phyloP scores from a whole-genome alignment of 2,113 vertebrate species.

The Petroica traversi region DNA sequence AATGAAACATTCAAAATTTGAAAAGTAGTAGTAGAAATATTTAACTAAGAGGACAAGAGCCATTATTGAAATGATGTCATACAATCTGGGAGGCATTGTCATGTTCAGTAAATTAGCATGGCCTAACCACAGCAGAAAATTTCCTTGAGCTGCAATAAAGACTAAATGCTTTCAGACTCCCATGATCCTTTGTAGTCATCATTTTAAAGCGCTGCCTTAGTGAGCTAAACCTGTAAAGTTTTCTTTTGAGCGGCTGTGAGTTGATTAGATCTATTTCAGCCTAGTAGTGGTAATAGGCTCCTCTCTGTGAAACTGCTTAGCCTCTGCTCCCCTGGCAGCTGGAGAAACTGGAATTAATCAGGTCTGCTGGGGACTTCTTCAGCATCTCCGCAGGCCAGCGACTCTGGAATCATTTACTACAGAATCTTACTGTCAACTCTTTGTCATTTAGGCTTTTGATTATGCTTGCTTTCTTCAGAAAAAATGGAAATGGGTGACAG shows the following conservation, averaged over 20 bases:
- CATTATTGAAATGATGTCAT: slow-evolving; percentile 73
- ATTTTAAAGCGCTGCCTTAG: slow-evolving; percentile 91
- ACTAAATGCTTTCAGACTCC: slow-evolving; percentile 93
- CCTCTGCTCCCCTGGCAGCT: slow-evolving; percentile 92
- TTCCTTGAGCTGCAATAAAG: slow-evolving; percentile 86
- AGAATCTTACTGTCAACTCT: slow-evolving; percentile 99
- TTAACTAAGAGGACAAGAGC: slow-evolving; percentile 42
- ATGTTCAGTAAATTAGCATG: slow-evolving; percentile 82
- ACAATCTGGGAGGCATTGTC: slow-evolving; percentile 76
- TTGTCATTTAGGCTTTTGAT: slow-evolving; percentile 99
- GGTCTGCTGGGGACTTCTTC: slow-evolving; percentile 98
- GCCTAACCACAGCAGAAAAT: slow-evolving; percentile 79
- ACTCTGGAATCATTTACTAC: slow-evolving; percentile 99
- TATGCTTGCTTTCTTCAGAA: slow-evolving; percentile 81
- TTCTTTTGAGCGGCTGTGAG: slow-evolving; percentile 87
- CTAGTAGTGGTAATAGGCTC: slow-evolving; percentile 95
- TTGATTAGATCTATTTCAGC: slow-evolving; percentile 99
- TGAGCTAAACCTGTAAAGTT: slow-evolving; percentile 92
- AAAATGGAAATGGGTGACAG: slow-evolving; percentile 89
- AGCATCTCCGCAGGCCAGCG: slow-evolving; percentile 92
- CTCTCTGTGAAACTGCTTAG: slow-evolving; percentile 94
- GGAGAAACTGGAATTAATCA: slow-evolving; percentile 99
- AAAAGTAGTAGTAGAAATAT: slow-evolving; percentile 66
- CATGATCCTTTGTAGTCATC: slow-evolving; percentile 87
- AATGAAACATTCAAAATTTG: slow-evolving; percentile 60